Percentiles rank a stretch among this genome's conserved stretches.
Evolutionary conservation across 1,140 invertebrate species (phyloP).

Genomic region (Pentalonia nigronervosa): DNA sequence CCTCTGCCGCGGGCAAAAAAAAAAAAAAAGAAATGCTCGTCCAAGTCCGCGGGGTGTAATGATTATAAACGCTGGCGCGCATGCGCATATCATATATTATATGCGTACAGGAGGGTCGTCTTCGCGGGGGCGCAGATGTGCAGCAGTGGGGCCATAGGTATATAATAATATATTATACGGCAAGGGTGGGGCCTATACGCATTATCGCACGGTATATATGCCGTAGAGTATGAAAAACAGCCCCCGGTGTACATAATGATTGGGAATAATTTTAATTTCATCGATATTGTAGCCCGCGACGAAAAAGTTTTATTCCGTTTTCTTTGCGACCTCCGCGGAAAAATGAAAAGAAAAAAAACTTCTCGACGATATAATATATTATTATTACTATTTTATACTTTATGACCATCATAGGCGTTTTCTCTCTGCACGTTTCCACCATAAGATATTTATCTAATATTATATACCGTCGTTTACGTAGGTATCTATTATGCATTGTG

Average conservation of each 20-base stretch:
- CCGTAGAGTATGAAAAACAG: neutral
- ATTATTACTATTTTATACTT: neutral
- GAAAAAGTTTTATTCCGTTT: slow-evolving; percentile 44
- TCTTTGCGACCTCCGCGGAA: neutral
- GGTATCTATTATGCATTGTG: neutral
- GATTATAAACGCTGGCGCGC: slow-evolving; percentile 10
- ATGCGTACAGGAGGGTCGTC: neutral
- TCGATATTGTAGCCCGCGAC: slow-evolving; percentile 3
- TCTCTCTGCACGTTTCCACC: neutral
- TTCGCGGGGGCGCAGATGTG: slow-evolving; percentile 21
- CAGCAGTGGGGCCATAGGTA: neutral
- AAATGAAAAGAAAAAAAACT: neutral
- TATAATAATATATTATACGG: neutral
- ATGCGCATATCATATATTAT: neutral
- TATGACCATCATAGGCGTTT: neutral
- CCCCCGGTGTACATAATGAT: slow-evolving; percentile 31
- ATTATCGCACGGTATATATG: neutral
- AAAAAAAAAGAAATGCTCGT: neutral
- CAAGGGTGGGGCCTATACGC: slow-evolving; percentile 18
- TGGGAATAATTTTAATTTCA: slow-evolving; percentile 54
- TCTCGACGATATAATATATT: neutral
- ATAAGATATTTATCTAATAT: neutral
- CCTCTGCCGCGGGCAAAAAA: neutral
- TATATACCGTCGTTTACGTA: neutral
- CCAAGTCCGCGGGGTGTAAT: slow-evolving; percentile 9